Base-by-base conservation (phyloP, 2,113 vertebrate genomes). In the Sorex araneus region DNA sequence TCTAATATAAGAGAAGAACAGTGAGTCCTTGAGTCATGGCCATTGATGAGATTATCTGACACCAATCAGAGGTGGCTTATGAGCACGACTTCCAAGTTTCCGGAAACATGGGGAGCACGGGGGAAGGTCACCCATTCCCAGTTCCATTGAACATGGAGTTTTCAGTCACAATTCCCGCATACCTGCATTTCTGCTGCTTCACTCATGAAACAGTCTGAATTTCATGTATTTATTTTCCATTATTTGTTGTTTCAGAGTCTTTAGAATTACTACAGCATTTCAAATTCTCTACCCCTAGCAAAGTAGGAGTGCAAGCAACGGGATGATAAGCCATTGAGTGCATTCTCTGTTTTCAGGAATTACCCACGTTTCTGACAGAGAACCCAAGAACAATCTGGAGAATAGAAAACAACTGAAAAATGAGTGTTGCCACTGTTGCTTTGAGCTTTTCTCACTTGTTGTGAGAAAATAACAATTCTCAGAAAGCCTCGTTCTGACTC, bases 251-350 rank as follows among this genome's bases (percentile, higher is more conserved):
- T 40, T 25, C 32, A 34, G 74, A 64, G 64, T 30, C 1, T 27
- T 74, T 21, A 28, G 23, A 43, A 40, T 45, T 25, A 12, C 4
- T 4, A 16, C 45, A 43, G 21, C 25, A 12, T 40, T 74, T 57
- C 0, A 21, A 6, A 40, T 92, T 40, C 3, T 9, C 40, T 16
- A 28, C 18, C 2, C 63, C 34, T 2, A 69, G 27, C 27, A 47
- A 43, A 74, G 3, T 57, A 66, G 13, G 9, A 36, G n/a, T 18
- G 40, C 7, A 64, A 60, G 11, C 0, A 32, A 8, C 16, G 8
- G 54, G 45, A 23, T 1, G 3, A 32, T 28, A 7, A 9, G 1
- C 25, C 11, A 1, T 12, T 21, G 36, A 3, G 10, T 27, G 2
- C 8, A 19, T 12, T 4, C 2, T 0, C 0, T 27, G 6, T n/a